A percentile compares a stretch with the other conserved stretches of the same genome.
These are phyloP conservation scores for Penaeus japonicus DNA, from an alignment of 1,140 invertebrate genomes.

Conservation along the genomic window DNA sequence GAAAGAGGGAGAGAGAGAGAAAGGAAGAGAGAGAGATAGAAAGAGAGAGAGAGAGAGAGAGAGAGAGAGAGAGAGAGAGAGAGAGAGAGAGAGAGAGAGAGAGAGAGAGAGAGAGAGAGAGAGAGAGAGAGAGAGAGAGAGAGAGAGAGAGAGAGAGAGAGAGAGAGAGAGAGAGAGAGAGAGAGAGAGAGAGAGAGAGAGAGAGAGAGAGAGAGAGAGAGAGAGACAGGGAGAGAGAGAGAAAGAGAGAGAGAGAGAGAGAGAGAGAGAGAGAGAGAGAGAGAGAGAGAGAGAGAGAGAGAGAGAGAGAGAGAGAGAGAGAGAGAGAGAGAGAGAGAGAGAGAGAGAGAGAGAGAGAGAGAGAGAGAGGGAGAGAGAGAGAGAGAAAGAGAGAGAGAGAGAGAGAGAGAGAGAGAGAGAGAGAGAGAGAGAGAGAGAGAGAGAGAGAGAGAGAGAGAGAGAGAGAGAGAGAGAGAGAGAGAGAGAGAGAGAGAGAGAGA, in stretches of 20 bases:
- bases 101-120: no score
- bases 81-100: no score
- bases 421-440: neutral
- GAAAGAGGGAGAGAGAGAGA: no score
- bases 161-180: neutral
- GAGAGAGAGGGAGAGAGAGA: neutral
- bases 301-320: neutral
- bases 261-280: neutral
- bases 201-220: neutral
- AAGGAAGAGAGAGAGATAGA: no score
- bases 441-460: neutral
- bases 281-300: conserved; percentile 1
- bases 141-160: conserved; percentile 1
- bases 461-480: neutral
- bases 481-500: neutral
- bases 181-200: neutral
- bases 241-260: neutral
- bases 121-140: no score
- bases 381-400: neutral
- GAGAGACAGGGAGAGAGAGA: neutral
- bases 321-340: neutral
- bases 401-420: no score
- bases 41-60: no score
- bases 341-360: neutral
- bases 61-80: no score